Evolutionary conservation across 2,113 vertebrate species (phyloP).

Genomic region (Urocynchramus pylzowi): DNA sequence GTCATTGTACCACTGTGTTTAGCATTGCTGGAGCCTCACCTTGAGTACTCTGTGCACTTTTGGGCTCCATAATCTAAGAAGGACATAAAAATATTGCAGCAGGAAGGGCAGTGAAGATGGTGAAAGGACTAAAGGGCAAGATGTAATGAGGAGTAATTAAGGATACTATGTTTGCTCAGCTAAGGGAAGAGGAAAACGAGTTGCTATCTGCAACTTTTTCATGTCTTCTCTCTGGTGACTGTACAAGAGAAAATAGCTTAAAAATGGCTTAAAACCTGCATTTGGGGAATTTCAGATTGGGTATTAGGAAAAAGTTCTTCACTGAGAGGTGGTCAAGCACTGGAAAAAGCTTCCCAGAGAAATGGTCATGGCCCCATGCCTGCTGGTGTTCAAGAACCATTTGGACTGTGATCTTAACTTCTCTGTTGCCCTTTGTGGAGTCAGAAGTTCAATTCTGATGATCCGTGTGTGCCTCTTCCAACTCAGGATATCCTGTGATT

Average conservation of each 20-base stretch:
- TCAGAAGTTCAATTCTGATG: not conserved
- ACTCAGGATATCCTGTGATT: not conserved
- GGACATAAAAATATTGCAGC: not conserved
- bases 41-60: not conserved
- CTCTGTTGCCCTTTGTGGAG: not conserved
- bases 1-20: not conserved
- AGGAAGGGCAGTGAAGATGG: not conserved
- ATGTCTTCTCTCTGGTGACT: not conserved
- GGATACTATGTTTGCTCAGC: not conserved
- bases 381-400: not conserved
- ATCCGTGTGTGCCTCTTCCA: not conserved
- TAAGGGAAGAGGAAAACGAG: not conserved
- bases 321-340: not conserved
- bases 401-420: not conserved
- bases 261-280: not conserved
- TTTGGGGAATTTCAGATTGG: not conserved
- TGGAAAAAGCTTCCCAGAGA: not conserved
- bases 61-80: not conserved
- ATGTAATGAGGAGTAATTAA: not conserved
- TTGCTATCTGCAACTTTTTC: not conserved
- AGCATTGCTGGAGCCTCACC: not conserved
- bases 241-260: not conserved
- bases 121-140: not conserved
- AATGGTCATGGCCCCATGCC: not conserved
- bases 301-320: not conserved